These are phyloP conservation scores for Isotomurus palustris DNA, from an alignment of 2,888 invertebrate species.

Conservation along the genomic window DNA sequence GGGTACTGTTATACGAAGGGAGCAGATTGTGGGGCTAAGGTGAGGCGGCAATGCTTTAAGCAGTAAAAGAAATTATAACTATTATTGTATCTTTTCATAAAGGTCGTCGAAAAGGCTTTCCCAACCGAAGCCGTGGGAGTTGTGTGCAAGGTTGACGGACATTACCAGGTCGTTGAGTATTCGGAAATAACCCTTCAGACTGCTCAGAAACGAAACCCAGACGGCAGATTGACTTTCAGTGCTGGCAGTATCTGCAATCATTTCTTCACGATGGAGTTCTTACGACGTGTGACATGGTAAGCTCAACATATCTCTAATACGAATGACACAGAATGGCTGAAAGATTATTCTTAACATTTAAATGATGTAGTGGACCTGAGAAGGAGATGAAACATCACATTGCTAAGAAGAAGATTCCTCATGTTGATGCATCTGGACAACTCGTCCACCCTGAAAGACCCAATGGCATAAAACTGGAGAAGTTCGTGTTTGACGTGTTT, in stretches of 20 bases:
- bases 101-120: slow-evolving; percentile 77
- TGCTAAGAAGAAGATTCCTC: slow-evolving; percentile 96
- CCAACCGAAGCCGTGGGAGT: slow-evolving; percentile 95
- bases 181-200: slow-evolving; percentile 88
- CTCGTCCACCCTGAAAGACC: slow-evolving; percentile 70
- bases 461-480: slow-evolving; percentile 98
- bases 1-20: slow-evolving; percentile 85
- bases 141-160: slow-evolving; percentile 85
- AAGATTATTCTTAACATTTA: neutral
- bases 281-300: slow-evolving; percentile 64
- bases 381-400: slow-evolving; percentile 79
- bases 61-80: neutral
- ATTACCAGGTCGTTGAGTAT: slow-evolving; percentile 92
- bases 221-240: slow-evolving; percentile 80
- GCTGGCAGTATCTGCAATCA: slow-evolving; percentile 99
- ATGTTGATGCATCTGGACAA: slow-evolving; percentile 66
- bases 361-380: slow-evolving; percentile 58
- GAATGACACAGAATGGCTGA: neutral
- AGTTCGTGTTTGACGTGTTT: slow-evolving; percentile 98
- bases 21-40: slow-evolving; percentile 95
- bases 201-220: slow-evolving; percentile 68
- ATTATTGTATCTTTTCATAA: slow-evolving; percentile 2
- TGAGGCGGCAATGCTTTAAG: slow-evolving; percentile 49
- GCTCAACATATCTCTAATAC: neutral
- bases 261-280: slow-evolving; percentile 84